These are phyloP conservation scores for Polypterus bichir DNA, from an alignment of 2,113 vertebrate species.

Conservation along the genomic window DNA sequence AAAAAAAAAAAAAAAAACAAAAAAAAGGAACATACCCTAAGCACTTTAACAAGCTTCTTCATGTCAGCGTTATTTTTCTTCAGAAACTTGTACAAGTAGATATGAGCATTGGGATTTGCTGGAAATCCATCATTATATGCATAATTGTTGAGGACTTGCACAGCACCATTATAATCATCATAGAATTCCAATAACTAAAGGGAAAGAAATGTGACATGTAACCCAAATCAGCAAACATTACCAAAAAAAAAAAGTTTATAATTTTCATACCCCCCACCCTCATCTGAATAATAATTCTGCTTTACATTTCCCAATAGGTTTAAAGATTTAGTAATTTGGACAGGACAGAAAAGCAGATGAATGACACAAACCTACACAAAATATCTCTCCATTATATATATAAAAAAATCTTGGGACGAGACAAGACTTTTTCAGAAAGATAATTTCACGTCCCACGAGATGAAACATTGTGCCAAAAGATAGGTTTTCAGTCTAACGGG, in stretches of 20 bases:
- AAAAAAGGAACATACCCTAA: slow-evolving; percentile 56
- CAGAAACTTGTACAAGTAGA: slow-evolving; percentile 71
- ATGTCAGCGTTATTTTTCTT: slow-evolving; percentile 49
- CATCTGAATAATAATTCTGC: not conserved
- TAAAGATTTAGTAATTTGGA: not conserved
- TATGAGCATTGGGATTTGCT: slow-evolving; percentile 77
- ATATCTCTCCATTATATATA: too few species aligned
- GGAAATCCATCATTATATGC: slow-evolving; percentile 71
- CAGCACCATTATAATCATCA: slow-evolving; percentile 48
- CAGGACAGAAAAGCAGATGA: not conserved
- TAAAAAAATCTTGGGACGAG: too few species aligned
- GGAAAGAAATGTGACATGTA: not conserved
- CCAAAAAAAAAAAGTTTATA: not conserved
- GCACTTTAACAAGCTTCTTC: slow-evolving; percentile 45
- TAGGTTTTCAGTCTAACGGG: too few species aligned
- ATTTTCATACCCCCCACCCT: not conserved
- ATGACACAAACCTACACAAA: too few species aligned
- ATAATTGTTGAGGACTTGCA: slow-evolving; percentile 61
- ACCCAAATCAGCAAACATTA: not conserved
- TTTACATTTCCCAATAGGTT: not conserved
- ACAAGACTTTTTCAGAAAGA: too few species aligned
- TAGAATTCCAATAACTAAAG: slow-evolving; percentile 77
- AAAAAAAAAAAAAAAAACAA: too few species aligned
- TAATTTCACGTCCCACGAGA: too few species aligned
- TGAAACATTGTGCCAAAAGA: too few species aligned